A percentile compares a stretch with the other conserved stretches of the same genome.
Evolutionary conservation across 2,888 invertebrate species (phyloP).

Genomic region (Meliscaeva auricollis): DNA sequence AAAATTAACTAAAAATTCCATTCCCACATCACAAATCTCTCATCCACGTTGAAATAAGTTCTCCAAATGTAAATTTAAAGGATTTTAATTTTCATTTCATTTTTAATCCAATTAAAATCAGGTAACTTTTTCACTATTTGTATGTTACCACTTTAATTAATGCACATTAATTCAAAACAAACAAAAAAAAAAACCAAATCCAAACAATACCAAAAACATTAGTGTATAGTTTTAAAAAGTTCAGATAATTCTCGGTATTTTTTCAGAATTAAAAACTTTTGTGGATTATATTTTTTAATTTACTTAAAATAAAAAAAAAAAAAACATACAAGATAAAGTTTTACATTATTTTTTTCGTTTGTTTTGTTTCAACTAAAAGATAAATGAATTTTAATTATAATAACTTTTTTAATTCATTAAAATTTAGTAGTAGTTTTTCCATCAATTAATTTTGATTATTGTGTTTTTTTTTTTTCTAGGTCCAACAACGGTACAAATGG

Average conservation of each 20-base stretch:
- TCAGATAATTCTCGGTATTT: background rate
- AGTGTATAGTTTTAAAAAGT: constrained; percentile 7
- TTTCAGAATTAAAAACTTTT: constrained; percentile 4
- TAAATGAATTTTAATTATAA: constrained; percentile 25
- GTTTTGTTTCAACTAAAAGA: no score
- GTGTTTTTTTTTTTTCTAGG: constrained; percentile 85
- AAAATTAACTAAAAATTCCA: no score
- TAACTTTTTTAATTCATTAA: constrained; percentile 20
- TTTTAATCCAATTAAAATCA: background rate
- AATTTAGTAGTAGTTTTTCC: constrained; percentile 2
- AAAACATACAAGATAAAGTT: constrained; percentile 15
- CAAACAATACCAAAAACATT: constrained; percentile 8
- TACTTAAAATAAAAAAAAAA: background rate
- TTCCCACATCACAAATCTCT: no score
- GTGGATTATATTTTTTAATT: constrained; percentile 12
- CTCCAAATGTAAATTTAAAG: no score
- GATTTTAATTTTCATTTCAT: no score
- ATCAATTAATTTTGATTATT: constrained; percentile 46
- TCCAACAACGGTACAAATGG: constrained; percentile 94
- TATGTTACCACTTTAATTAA: background rate
- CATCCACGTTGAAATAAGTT: no score
- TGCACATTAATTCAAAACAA: background rate
- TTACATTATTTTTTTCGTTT: background rate
- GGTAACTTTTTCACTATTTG: background rate
- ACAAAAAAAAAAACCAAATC: background rate